Percentiles rank a stretch among this genome's conserved stretches.
These are phyloP conservation scores for Dromas ardeola DNA, from an alignment of 2,113 vertebrate genomes.

Conservation along the genomic window DNA sequence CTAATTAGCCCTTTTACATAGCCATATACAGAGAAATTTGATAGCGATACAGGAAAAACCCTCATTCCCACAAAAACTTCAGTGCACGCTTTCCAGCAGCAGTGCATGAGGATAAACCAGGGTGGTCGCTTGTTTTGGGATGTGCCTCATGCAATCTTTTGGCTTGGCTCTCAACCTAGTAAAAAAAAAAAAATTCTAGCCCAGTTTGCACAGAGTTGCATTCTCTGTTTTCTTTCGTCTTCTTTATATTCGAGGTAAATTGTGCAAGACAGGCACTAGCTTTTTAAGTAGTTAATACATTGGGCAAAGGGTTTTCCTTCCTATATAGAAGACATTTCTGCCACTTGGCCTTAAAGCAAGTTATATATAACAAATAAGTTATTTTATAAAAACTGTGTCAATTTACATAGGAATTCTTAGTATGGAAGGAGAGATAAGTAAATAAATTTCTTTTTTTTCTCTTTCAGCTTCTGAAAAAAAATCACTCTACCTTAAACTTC, in stretches of 20 bases:
- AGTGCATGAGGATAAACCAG: background rate
- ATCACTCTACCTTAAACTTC: background rate
- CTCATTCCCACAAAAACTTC: constrained; percentile 10
- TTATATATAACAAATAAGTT: background rate
- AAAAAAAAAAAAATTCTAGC: background rate
- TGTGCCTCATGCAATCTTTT: background rate
- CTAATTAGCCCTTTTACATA: background rate
- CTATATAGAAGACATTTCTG: background rate
- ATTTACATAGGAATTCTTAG: background rate
- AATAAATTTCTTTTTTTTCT: background rate
- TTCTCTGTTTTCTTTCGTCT: background rate
- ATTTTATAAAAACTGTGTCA: background rate
- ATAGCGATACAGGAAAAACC: background rate
- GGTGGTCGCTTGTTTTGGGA: background rate
- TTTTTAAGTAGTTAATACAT: background rate
- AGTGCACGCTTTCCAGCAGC: background rate
- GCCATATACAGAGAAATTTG: background rate
- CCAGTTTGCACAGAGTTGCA: background rate
- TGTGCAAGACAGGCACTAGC: background rate
- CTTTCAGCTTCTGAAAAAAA: background rate
- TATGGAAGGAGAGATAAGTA: background rate
- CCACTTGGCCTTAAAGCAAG: background rate
- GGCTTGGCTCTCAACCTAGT: background rate
- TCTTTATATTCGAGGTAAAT: background rate
- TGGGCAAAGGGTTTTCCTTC: background rate